A percentile compares a stretch with the other conserved stretches of the same genome.
Conservation (phyloP, 1,140 invertebrate genomes). For the Diabrotica virgifera region DNA sequence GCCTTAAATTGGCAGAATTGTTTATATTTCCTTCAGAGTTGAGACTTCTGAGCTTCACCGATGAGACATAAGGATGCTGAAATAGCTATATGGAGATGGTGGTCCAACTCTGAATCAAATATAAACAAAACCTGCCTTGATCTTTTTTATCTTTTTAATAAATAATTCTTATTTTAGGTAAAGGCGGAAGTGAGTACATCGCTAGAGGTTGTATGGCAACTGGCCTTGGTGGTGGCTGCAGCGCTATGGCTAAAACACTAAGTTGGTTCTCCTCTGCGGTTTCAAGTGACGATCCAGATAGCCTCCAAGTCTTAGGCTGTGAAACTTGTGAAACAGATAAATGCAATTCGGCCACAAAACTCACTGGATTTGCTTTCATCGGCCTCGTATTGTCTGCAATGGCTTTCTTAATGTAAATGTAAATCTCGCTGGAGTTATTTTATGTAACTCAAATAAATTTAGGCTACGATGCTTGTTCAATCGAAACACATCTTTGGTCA, state of each 20-base stretch:
- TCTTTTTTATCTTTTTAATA: neutral
- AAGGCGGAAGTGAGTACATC: slow-evolving; percentile 47
- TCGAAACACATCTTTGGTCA: too few species aligned
- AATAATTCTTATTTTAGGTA: slow-evolving; percentile 26
- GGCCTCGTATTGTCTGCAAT: slow-evolving; percentile 44
- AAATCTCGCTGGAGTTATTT: too few species aligned
- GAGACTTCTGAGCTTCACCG: too few species aligned
- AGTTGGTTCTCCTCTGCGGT: slow-evolving; percentile 21
- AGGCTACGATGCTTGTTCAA: too few species aligned
- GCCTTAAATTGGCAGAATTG: too few species aligned
- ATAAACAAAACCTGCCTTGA: slow-evolving; percentile 6
- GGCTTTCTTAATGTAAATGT: slow-evolving; percentile 36
- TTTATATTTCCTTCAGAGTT: too few species aligned
- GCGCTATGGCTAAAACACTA: slow-evolving; percentile 46
- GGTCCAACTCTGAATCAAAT: too few species aligned
- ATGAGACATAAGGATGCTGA: too few species aligned
- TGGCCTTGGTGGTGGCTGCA: slow-evolving; percentile 40
- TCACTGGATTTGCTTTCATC: slow-evolving; percentile 36
- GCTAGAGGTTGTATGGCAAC: slow-evolving; percentile 44
- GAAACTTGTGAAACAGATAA: slow-evolving; percentile 39
- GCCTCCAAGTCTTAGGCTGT: slow-evolving; percentile 30
- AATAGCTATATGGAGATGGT: too few species aligned
- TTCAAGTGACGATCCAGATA: slow-evolving; percentile 23
- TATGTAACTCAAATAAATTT: too few species aligned
- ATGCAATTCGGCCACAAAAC: slow-evolving; percentile 38